A percentile compares a stretch with the other conserved stretches of the same genome.
These are phyloP conservation scores for Caenorhabditis wallacei DNA, from an alignment of 2,888 invertebrate genomes.

Conservation along the genomic window DNA sequence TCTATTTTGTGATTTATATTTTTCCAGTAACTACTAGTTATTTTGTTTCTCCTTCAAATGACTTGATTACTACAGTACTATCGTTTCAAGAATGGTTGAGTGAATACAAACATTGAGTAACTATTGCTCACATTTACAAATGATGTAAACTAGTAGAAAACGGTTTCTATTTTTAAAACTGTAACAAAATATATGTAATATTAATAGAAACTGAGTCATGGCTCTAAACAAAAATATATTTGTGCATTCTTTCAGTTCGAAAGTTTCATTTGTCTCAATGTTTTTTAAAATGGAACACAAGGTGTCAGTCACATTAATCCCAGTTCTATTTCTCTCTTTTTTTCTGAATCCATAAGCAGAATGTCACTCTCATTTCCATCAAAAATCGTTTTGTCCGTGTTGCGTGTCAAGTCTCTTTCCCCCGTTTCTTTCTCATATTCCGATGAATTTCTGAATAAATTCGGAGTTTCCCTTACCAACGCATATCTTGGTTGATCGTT, in stretches of 20 bases:
- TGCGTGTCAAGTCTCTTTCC: slow-evolving; percentile 43
- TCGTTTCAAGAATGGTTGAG: too few relatives aligned
- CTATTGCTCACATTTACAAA: too few relatives aligned
- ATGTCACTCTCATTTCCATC: slow-evolving; percentile 60
- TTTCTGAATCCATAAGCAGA: slow-evolving; percentile 17
- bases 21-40: not conserved
- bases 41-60: too few relatives aligned
- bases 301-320: slow-evolving; percentile 56
- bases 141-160: too few relatives aligned
- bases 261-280: slow-evolving; percentile 1
- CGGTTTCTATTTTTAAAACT: too few relatives aligned
- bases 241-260: too few relatives aligned
- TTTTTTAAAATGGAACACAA: slow-evolving; percentile 38
- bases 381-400: slow-evolving; percentile 24
- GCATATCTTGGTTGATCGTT: slow-evolving; percentile 93
- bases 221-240: too few relatives aligned
- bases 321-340: slow-evolving; percentile 7
- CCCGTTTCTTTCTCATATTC: not conserved
- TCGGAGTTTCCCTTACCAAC: slow-evolving; percentile 86
- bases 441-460: slow-evolving; percentile 49
- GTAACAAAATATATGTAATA: too few relatives aligned
- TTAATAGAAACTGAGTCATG: too few relatives aligned
- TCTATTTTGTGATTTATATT: not conserved
- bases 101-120: too few relatives aligned
- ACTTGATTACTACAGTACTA: too few relatives aligned